Conservation (phyloP, 2,888 invertebrate species). For the Parascotia fuliginaria region DNA sequence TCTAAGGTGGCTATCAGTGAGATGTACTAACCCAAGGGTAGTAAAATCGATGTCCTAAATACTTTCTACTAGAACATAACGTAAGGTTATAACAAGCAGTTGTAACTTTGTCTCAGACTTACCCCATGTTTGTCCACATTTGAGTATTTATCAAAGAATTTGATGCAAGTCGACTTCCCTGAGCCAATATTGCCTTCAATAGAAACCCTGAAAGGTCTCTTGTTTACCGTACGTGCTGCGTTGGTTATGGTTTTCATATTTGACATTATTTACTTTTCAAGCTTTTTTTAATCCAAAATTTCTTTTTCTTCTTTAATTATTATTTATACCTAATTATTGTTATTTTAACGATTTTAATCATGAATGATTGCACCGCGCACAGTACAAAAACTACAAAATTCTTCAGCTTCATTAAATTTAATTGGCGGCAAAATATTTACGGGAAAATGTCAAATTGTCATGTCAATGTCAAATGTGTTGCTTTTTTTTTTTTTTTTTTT, state of each 20-base stretch:
- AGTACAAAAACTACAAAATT: no score
- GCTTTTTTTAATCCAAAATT: not conserved
- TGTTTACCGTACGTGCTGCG: constrained; percentile 55
- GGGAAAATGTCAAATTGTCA: not conserved
- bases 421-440: not conserved
- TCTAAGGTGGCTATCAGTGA: no score
- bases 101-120: constrained; percentile 40
- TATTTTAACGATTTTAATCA: no score
- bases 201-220: constrained; percentile 88
- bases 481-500: no score
- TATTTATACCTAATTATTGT: no score
- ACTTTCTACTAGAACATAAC: no score
- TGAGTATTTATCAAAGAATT: constrained; percentile 88
- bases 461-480: no score
- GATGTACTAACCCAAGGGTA: no score
- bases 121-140: constrained; percentile 86
- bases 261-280: constrained; percentile 49
- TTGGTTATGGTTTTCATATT: constrained; percentile 61
- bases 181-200: constrained; percentile 94
- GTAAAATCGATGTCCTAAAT: no score
- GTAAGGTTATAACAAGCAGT: not conserved
- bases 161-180: constrained; percentile 92
- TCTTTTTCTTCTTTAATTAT: no score
- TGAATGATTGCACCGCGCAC: no score
- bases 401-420: not conserved